Evolutionary conservation across 2,113 vertebrate species (phyloP), one percentile per base, ranked within the genome.

Genomic region (Cephalopholis sonnerati): DNA sequence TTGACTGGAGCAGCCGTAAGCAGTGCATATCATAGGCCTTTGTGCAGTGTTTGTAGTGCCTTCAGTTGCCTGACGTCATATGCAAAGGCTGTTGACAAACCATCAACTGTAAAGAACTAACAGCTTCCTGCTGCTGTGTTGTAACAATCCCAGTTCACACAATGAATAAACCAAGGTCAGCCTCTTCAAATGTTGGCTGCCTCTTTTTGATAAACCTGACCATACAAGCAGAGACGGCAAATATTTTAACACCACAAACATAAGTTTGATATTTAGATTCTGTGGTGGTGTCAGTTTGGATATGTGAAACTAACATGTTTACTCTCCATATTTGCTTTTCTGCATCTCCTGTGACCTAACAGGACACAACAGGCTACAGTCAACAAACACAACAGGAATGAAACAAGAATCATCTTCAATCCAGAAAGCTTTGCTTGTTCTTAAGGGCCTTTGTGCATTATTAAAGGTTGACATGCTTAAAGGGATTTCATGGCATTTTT

Each of bases 241-340:
- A 78, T 39, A 16, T 53, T 41, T 25, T 16, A 39, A 53, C 18
- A 24, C 4, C 2, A 46, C 22, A 54, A 65, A 76, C 44, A 71
- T 0, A 18, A 36, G 55, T 10, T 0, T 17, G 22, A 44, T 51
- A 0, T 74, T 69, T 74, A 1, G 10, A 44, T 22, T 63, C 1
- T 51, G 20, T 41, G 32, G 66, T 10, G 32, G 10, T 25, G 71
- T 78, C 25, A 3, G 15, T 54, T 66, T 62, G 48, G 25, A 71
- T 76, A 36, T 74, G 32, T 64, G 0, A 61, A 3, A 54, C 13
- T 11, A 10, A 29, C 58, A 39, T 75, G 84, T 84, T 76, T 65
- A 13, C 25, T 48, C 16, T 83, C 68, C 10, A 20, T 71, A n/a
- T 85, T 89, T 74, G 57, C 50, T 57, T 16, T 25, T 32, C 20